phyloP scores from a whole-genome alignment of 2,888 invertebrate species.

The Hetaerina titia region DNA sequence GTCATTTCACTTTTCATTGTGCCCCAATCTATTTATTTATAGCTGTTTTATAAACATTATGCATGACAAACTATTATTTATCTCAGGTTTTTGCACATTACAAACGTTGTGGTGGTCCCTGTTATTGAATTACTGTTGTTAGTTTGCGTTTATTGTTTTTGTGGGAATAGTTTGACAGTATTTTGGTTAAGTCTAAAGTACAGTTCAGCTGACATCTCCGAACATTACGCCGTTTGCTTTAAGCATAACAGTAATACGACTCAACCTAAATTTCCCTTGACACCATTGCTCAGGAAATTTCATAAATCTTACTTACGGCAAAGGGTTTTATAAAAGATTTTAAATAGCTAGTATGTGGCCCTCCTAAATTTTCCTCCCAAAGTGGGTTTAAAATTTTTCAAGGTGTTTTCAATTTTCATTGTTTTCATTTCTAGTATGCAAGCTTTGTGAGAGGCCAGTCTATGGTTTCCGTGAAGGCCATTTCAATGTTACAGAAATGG shows the following conservation, averaged over 20 bases:
- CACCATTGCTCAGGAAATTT: too few relatives aligned
- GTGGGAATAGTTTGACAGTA: not conserved
- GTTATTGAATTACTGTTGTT: not conserved
- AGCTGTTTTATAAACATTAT: not conserved
- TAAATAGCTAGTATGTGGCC: not conserved
- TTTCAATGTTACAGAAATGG: not conserved
- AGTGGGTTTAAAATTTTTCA: not conserved
- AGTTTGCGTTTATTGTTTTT: not conserved
- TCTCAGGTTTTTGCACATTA: not conserved
- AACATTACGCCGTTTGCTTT: too few relatives aligned
- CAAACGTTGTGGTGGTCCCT: too few relatives aligned
- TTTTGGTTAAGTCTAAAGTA: not conserved
- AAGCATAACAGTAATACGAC: too few relatives aligned
- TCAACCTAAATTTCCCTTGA: too few relatives aligned
- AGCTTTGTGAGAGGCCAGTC: slow-evolving; percentile 37
- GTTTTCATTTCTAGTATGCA: slow-evolving; percentile 19
- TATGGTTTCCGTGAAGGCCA: not conserved
- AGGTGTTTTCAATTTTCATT: not conserved
- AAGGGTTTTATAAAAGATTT: not conserved
- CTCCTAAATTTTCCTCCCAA: not conserved
- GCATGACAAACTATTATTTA: not conserved
- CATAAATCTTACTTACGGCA: too few relatives aligned
- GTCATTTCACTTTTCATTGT: not conserved
- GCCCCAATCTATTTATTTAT: not conserved
- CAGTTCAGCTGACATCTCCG: too few relatives aligned